A percentile compares a stretch with the other conserved stretches of the same genome.
phyloP scores from a whole-genome alignment of 30 jellyfish, hydroid and myxozoan genomes.

The Pseudorhiza aurosa region DNA sequence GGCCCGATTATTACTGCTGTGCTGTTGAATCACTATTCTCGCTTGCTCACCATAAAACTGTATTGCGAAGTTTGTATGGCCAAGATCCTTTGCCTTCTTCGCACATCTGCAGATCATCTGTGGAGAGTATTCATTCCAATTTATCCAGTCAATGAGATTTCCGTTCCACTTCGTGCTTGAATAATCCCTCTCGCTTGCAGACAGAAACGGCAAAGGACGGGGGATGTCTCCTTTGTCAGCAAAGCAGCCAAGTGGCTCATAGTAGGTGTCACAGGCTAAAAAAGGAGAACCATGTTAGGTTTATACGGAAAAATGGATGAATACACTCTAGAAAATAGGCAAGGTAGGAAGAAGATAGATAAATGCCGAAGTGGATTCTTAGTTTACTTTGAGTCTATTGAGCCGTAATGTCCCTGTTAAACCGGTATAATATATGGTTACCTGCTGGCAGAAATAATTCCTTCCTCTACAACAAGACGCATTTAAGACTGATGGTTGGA shows the following conservation, averaged over 20 bases:
- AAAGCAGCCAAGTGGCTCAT: constrained; percentile 71
- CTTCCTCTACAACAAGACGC: too few relatives aligned
- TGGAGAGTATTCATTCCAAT: constrained; percentile 70
- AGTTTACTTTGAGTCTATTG: background rate
- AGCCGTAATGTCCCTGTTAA: too few relatives aligned
- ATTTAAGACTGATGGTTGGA: too few relatives aligned
- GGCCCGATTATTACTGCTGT: background rate
- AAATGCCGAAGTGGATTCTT: background rate
- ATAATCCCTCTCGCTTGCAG: constrained; percentile 54
- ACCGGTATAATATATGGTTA: too few relatives aligned
- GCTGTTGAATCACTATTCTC: too few relatives aligned
- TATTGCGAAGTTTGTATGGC: constrained; percentile 28
- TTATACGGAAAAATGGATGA: too few relatives aligned
- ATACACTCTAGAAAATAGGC: too few relatives aligned
- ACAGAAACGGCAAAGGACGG: constrained; percentile 55
- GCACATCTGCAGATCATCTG: constrained; percentile 80
- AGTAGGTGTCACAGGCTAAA: constrained; percentile 55
- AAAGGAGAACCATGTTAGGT: too few relatives aligned
- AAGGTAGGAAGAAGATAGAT: too few relatives aligned
- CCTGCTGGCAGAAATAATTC: too few relatives aligned
- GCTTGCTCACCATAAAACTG: constrained; percentile 82
- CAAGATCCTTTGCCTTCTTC: constrained; percentile 38
- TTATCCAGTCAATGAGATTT: constrained; percentile 43
- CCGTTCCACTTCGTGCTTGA: constrained; percentile 51
- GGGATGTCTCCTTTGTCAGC: constrained; percentile 34